These are phyloP conservation scores for Dicycla oo DNA, from an alignment of 2,888 invertebrate species.

Conservation along the genomic window DNA sequence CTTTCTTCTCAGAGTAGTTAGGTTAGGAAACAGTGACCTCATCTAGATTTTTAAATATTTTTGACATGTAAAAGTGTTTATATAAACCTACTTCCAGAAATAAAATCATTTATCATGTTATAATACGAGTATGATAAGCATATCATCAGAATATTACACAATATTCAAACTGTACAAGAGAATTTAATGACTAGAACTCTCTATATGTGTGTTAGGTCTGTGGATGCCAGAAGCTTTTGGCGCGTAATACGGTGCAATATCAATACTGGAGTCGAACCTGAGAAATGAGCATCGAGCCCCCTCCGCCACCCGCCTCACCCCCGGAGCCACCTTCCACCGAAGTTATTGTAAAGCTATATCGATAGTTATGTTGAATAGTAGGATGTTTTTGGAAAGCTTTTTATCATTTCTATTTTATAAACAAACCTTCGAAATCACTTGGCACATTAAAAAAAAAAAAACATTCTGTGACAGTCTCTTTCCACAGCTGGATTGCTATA, in stretches of 20 bases:
- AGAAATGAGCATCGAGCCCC: conserved; percentile 84
- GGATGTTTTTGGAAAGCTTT: conserved; percentile 7
- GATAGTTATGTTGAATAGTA: conserved; percentile 30
- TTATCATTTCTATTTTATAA: not conserved
- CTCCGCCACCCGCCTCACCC: conserved; percentile 42
- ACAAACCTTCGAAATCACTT: not conserved
- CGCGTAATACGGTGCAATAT: conserved; percentile 89
- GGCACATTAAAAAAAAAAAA: too few species aligned
- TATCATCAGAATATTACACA: not conserved
- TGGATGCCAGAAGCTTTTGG: conserved; percentile 84
- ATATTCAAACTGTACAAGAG: not conserved
- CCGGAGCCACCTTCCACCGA: conserved; percentile 61
- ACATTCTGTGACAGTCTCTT: not conserved
- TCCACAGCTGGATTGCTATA: not conserved
- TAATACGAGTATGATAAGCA: too few species aligned
- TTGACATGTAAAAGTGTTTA: too few species aligned
- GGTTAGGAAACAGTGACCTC: too few species aligned
- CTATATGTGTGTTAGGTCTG: conserved; percentile 65
- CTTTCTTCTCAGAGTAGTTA: not conserved
- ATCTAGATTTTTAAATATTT: too few species aligned
- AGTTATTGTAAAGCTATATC: conserved; percentile 75
- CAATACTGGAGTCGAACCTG: conserved; percentile 88
- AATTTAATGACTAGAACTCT: conserved; percentile 2
- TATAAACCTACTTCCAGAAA: too few species aligned
- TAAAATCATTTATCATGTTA: too few species aligned